phyloP scores from a whole-genome alignment of 2,888 invertebrate species.

The Drosophila multiciliata region DNA sequence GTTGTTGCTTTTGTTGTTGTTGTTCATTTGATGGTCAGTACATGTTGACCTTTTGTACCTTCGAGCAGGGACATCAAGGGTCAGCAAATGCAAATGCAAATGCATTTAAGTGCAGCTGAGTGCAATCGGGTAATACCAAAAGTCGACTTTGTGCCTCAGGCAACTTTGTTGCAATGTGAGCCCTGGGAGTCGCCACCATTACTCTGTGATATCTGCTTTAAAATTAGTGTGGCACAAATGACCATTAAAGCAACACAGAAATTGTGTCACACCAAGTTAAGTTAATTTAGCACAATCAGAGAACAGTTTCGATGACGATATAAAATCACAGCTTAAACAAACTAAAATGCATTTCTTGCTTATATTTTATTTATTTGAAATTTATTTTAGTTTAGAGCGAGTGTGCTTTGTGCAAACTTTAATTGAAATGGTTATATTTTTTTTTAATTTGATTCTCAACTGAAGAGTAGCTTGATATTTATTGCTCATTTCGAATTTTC shows the following conservation, averaged over 20 bases:
- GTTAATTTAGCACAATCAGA: neutral
- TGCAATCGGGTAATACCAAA: conserved; percentile 30
- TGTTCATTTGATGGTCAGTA: conserved; percentile 47
- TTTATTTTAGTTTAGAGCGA: too few species aligned
- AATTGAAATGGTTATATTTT: neutral
- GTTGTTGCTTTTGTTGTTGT: conserved; percentile 4
- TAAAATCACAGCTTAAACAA: too few species aligned
- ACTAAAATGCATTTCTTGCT: too few species aligned
- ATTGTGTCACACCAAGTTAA: neutral
- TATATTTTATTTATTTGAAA: too few species aligned
- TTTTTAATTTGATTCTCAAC: neutral
- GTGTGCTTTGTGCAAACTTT: too few species aligned
- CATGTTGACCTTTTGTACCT: conserved; percentile 41
- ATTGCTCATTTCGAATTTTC: neutral
- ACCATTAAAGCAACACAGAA: neutral
- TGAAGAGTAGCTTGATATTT: neutral
- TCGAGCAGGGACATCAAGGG: conserved; percentile 16
- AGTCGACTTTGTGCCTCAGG: conserved; percentile 15
- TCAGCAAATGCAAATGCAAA: conserved; percentile 17
- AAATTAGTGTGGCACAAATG: conserved; percentile 11
- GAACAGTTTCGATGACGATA: neutral
- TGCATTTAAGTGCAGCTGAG: conserved; percentile 10
- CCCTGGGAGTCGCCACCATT: conserved; percentile 8
- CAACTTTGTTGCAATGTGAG: conserved; percentile 22
- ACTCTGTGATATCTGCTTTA: conserved; percentile 8